Percentiles rank a stretch among this genome's conserved stretches.
Conservation (phyloP, 64 coral and sea anemone species). For the Pachyseris speciosa region DNA sequence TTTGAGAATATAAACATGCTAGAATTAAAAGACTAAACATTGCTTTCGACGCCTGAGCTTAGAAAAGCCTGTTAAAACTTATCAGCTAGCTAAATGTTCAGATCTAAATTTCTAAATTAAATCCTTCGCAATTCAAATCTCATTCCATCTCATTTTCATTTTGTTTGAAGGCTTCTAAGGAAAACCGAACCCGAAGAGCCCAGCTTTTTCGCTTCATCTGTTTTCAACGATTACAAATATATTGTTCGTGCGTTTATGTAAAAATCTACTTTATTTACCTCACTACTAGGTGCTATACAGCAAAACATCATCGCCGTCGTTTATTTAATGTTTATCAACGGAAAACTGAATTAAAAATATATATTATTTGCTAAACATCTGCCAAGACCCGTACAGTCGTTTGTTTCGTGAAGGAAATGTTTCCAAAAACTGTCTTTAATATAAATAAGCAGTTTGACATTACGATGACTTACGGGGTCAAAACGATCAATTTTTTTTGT, state of each 20-base stretch:
- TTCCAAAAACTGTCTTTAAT: conserved; percentile 8
- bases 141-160: not conserved
- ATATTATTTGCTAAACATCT: not conserved
- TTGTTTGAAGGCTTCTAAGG: not conserved
- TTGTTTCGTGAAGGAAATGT: not conserved
- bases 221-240: too few relatives aligned
- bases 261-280: not conserved
- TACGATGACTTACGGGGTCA: conserved; percentile 16
- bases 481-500: conserved; percentile 45
- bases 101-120: conserved; percentile 24
- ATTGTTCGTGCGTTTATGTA: too few relatives aligned
- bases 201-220: too few relatives aligned
- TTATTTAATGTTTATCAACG: conserved; percentile 34
- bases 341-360: not conserved
- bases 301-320: not conserved
- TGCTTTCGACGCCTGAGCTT: conserved; percentile 1
- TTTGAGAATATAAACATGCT: conserved; percentile 1
- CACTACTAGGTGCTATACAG: not conserved
- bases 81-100: conserved; percentile 11
- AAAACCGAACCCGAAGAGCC: too few relatives aligned
- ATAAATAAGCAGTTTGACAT: conserved; percentile 35
- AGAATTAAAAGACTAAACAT: conserved; percentile 20
- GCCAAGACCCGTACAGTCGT: too few relatives aligned
- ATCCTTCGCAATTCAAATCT: not conserved
- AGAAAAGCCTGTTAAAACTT: not conserved